These are phyloP conservation scores for Varanus salvator DNA, from an alignment of 2,113 vertebrate species.

Conservation along the genomic window DNA sequence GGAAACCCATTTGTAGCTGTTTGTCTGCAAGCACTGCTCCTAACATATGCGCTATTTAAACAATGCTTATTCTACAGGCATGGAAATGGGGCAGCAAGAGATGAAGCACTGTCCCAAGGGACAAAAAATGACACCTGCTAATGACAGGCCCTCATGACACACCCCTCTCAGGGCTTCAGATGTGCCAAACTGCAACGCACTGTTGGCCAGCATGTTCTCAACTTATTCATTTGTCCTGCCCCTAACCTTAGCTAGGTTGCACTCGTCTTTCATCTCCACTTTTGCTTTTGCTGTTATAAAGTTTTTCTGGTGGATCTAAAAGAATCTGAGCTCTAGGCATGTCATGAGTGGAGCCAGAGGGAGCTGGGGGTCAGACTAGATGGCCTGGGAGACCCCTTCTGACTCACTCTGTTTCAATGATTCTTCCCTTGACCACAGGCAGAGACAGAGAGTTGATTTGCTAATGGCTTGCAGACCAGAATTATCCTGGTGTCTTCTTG, in stretches of 20 bases:
- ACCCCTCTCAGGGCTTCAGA: background rate
- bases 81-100: background rate
- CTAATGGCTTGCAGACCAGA: background rate
- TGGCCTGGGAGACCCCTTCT: no score
- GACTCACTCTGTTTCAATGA: no score
- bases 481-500: background rate
- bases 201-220: background rate
- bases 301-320: constrained; percentile 16
- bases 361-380: no score
- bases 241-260: constrained; percentile 35
- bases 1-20: background rate
- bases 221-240: background rate
- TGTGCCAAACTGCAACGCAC: no score
- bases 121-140: background rate
- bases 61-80: background rate
- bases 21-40: background rate
- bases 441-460: background rate
- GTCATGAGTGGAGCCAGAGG: no score
- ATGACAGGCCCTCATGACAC: no score
- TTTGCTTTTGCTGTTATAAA: constrained; percentile 30
- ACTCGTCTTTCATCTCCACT: no score
- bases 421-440: constrained; percentile 15
- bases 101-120: no score
- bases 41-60: background rate
- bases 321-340: no score